Conservation (phyloP, 2,888 invertebrate genomes). For the Amphipoea lucens region DNA sequence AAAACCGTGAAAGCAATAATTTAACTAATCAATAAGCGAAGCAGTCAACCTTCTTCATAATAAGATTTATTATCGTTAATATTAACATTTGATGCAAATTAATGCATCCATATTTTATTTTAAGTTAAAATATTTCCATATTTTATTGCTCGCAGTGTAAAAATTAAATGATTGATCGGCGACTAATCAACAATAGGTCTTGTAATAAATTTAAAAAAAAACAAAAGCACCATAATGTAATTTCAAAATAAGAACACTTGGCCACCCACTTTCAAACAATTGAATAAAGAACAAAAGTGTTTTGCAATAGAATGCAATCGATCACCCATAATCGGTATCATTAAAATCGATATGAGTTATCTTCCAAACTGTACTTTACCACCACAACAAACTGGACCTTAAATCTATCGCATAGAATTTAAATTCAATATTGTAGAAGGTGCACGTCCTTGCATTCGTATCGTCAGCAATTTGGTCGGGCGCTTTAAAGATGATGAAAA, state of each 20-base stretch:
- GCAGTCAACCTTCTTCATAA: constrained; percentile 2
- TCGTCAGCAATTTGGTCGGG: constrained; percentile 55
- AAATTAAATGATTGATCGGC: constrained; percentile 1
- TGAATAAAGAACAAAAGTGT: constrained; percentile 71
- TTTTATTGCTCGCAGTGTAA: not conserved
- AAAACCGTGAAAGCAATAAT: constrained; percentile 23
- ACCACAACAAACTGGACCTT: constrained; percentile 53
- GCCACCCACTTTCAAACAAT: constrained; percentile 72
- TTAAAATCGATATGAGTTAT: constrained; percentile 66
- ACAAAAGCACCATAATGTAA: constrained; percentile 30
- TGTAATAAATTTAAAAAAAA: constrained; percentile 15
- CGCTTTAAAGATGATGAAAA: constrained; percentile 81
- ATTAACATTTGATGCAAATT: constrained; percentile 34
- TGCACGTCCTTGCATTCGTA: constrained; percentile 27
- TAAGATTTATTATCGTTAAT: constrained; percentile 28
- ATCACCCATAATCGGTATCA: constrained; percentile 74
- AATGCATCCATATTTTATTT: not conserved
- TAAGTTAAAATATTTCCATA: not conserved
- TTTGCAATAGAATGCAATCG: constrained; percentile 74
- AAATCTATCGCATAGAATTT: constrained; percentile 20
- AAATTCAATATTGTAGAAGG: constrained; percentile 15
- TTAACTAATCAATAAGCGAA: constrained; percentile 25
- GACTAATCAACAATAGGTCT: constrained; percentile 4
- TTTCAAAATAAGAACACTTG: constrained; percentile 68
- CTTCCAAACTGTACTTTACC: constrained; percentile 41